phyloP scores from a whole-genome alignment of 2,797 vertebrate genomes.

The Mormyrus hasselquistii region DNA sequence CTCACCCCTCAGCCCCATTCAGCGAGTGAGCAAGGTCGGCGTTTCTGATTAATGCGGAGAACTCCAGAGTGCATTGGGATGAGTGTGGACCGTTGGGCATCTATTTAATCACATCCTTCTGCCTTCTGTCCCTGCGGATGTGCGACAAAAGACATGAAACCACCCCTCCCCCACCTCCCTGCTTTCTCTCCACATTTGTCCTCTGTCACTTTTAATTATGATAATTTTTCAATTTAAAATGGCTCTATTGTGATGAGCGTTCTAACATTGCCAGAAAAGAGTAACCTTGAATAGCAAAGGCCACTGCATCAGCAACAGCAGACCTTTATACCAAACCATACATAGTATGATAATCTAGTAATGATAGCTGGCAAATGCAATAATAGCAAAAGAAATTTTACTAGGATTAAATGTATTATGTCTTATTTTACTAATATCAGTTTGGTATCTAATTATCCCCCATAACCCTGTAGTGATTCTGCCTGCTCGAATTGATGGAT shows the following conservation, averaged over 20 bases:
- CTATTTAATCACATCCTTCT: background rate
- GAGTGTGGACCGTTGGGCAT: background rate
- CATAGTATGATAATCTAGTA: background rate
- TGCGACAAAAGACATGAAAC: background rate
- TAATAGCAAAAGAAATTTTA: background rate
- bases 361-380: background rate
- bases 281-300: background rate
- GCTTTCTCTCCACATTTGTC: background rate
- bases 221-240: slow-evolving; percentile 11
- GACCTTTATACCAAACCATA: background rate
- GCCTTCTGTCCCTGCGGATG: background rate
- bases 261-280: background rate
- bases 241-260: background rate
- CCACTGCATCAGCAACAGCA: background rate
- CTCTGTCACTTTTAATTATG: slow-evolving; percentile 6
- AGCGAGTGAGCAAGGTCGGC: background rate
- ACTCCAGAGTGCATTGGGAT: background rate
- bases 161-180: background rate
- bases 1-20: background rate
- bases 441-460: background rate
- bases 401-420: background rate
- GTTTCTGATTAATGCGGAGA: background rate
- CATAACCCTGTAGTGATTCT: background rate
- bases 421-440: background rate
- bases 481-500: background rate